Percentiles rank a stretch among this genome's conserved stretches.
These are phyloP conservation scores for Erythrocercus mccallii DNA, from an alignment of 2,113 vertebrate species.

Conservation along the genomic window DNA sequence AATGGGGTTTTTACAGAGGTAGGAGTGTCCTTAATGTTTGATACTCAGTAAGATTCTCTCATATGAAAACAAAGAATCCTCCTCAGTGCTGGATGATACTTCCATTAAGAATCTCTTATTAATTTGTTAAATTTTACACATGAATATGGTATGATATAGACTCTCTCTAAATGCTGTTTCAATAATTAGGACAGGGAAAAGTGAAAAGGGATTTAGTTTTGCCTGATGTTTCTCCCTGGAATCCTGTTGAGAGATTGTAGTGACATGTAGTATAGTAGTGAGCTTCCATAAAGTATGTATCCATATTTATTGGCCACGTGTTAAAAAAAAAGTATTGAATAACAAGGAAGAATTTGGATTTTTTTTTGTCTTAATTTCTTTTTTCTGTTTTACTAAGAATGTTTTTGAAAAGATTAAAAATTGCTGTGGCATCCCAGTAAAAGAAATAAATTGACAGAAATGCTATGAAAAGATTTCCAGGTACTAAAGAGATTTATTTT, in stretches of 20 bases:
- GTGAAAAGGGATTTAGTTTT: neutral
- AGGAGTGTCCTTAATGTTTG: neutral
- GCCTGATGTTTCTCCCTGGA: neutral
- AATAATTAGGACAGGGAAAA: neutral
- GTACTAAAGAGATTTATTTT: neutral
- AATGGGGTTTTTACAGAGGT: neutral
- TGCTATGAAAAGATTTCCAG: neutral
- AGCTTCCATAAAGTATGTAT: neutral
- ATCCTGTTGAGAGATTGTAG: neutral
- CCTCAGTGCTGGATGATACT: neutral
- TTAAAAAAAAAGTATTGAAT: neutral
- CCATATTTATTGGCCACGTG: rapidly evolving
- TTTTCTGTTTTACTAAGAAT: neutral
- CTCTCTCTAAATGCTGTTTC: neutral
- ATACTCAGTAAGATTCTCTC: neutral
- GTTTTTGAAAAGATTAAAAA: neutral
- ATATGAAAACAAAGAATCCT: neutral
- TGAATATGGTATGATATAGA: neutral
- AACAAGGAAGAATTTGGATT: neutral
- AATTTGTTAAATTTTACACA: neutral
- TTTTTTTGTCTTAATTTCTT: neutral
- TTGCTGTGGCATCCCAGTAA: neutral
- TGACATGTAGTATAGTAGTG: neutral
- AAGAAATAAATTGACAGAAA: neutral
- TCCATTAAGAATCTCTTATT: neutral